Evolutionary conservation across 1,140 invertebrate species (phyloP).

Genomic region (Oryctes rhinoceros): DNA sequence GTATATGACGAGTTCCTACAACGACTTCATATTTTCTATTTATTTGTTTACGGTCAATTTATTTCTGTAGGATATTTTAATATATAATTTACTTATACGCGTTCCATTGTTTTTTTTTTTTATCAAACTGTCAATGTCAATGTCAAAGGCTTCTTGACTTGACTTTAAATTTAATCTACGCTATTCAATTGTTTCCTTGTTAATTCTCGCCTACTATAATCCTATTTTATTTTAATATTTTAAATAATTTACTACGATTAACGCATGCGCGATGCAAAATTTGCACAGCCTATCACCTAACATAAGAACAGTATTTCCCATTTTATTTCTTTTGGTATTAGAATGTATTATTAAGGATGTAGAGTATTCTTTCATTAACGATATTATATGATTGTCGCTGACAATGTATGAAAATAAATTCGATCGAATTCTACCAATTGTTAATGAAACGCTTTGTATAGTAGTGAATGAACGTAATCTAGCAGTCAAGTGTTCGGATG

Average conservation of each 20-base stretch:
- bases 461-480: no score
- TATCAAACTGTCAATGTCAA: no score
- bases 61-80: background rate
- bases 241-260: conserved; percentile 10
- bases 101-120: background rate
- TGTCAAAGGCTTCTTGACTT: background rate
- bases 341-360: background rate
- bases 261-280: conserved; percentile 54
- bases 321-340: conserved; percentile 37
- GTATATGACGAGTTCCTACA: no score
- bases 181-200: background rate
- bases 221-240: conserved; percentile 23
- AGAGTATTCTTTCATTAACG: conserved; percentile 27
- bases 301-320: conserved; percentile 55
- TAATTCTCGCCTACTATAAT: conserved; percentile 3
- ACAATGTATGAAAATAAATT: conserved; percentile 54
- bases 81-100: background rate
- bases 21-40: no score
- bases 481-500: no score
- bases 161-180: background rate
- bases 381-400: conserved; percentile 58
- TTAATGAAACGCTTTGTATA: background rate
- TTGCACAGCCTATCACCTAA: conserved; percentile 53
- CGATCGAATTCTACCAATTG: background rate
- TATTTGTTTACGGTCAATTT: background rate